phyloP scores from a whole-genome alignment of 2,113 vertebrate genomes.

The Grus americana region DNA sequence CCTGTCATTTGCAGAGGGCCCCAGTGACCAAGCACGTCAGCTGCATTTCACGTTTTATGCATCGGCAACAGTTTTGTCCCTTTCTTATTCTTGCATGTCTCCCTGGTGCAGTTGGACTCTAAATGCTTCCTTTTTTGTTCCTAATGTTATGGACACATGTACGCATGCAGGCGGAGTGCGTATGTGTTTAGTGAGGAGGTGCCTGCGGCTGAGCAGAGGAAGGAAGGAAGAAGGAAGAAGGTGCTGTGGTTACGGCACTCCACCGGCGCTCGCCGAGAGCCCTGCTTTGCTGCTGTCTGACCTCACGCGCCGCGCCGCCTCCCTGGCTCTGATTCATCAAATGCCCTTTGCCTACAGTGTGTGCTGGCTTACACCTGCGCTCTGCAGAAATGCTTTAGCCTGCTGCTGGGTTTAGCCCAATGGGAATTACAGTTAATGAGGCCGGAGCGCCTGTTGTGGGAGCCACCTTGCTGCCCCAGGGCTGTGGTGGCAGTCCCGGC shows the following conservation, averaged over 20 bases:
- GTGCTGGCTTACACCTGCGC: neutral
- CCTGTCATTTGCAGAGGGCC: neutral
- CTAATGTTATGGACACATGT: accelerated
- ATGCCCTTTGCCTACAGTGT: neutral
- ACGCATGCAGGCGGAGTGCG: neutral
- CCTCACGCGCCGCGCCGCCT: accelerated
- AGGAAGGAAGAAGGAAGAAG: neutral
- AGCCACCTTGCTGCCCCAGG: neutral
- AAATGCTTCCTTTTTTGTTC: neutral
- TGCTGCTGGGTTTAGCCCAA: neutral
- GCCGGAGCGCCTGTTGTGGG: too few species aligned
- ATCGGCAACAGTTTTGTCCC: neutral
- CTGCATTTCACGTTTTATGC: neutral
- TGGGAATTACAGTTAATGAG: neutral
- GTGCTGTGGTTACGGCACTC: neutral
- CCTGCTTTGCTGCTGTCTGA: neutral
- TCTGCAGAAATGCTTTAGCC: neutral
- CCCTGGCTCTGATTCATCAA: neutral
- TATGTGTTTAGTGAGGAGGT: neutral
- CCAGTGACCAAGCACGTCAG: neutral
- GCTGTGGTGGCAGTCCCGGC: neutral
- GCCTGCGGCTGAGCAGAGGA: neutral
- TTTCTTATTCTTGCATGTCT: neutral
- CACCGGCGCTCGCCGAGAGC: neutral
- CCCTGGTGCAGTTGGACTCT: neutral